Base-by-base conservation (phyloP, 2,797 vertebrate species). In the Cheirogaleus major region DNA sequence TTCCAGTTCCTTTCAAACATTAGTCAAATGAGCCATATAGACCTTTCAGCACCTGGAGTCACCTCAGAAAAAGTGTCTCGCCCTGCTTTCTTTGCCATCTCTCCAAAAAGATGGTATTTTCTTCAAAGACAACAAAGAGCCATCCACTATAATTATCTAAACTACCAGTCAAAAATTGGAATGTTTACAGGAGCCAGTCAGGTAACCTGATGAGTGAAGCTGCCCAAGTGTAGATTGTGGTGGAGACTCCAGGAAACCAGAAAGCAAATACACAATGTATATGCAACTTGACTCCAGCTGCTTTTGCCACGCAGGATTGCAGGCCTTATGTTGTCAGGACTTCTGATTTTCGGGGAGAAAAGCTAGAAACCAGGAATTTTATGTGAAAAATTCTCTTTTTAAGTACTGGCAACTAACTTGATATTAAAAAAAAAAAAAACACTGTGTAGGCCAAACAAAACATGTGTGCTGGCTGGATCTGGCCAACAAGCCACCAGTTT, bases 391-490 rank as follows among this genome's bases (percentile, higher is more conserved):
- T 73, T 69, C n/a, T 69, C 48, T 76, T 90, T 95, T 96, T 70
- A 88, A 63, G 92, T 38, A 87, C 45, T 93, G 59, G 32, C 22
- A 95, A 88, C 61, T 67, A 41, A 57, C 65, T 87, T 69, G 41
- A 73, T 88, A 80, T 87, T 79, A 94, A 84, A 45, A 73, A 93
- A 94, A 80, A 50, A 73, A 38, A 69, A 89, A 94, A 84, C 10
- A 93, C 38, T 84, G 30, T 92, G n/a, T 6, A 76, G 20, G 78
- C 72, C 52, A 93, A 96, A 88, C 4, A 93, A 96, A 96, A 84
- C 22, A 95, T 82, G 27, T 72, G 30, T 82, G 35, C 38, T 48
- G 25, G 30, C 63, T 97, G 59, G 11, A 91, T 86, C 50, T 95
- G 57, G 59, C 38, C 32, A 87, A 41, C 0, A 10, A 45, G 55